Conservation (phyloP, 64 coral and sea anemone species). For the Hydrozoanthus tunicans region DNA sequence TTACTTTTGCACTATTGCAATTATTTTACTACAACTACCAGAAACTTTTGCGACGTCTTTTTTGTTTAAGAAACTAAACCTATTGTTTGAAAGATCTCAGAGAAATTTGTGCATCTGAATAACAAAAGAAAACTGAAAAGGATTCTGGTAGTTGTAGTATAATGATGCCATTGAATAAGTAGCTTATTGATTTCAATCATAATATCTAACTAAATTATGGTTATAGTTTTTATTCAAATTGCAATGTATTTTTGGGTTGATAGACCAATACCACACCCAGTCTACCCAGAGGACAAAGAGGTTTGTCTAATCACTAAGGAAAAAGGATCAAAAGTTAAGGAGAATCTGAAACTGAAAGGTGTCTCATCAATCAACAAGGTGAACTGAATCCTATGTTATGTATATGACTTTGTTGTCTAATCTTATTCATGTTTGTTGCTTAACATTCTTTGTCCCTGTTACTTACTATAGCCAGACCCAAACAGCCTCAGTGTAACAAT, state of each 20-base stretch:
- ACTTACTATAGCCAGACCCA: neutral
- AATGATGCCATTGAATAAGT: too few species aligned
- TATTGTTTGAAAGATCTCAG: too few species aligned
- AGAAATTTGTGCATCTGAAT: too few species aligned
- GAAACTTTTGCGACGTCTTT: too few species aligned
- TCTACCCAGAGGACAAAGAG: constrained; percentile 74
- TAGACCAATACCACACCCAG: constrained; percentile 73
- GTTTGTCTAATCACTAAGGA: constrained; percentile 87
- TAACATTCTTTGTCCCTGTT: neutral
- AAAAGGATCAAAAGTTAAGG: constrained; percentile 71
- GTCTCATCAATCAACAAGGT: constrained; percentile 86
- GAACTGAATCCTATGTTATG: neutral
- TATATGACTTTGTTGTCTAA: neutral
- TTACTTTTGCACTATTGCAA: too few species aligned
- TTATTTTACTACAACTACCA: too few species aligned
- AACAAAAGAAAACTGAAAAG: too few species aligned
- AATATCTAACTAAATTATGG: too few species aligned
- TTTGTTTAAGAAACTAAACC: too few species aligned
- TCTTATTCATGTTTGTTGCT: neutral
- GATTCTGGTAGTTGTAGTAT: too few species aligned
- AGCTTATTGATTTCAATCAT: too few species aligned
- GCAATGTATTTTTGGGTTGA: neutral
- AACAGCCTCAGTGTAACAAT: neutral
- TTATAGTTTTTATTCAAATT: neutral
- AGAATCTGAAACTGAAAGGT: constrained; percentile 71